Conservation (phyloP, 2,113 vertebrate species). For the Pangasianodon gigas region DNA sequence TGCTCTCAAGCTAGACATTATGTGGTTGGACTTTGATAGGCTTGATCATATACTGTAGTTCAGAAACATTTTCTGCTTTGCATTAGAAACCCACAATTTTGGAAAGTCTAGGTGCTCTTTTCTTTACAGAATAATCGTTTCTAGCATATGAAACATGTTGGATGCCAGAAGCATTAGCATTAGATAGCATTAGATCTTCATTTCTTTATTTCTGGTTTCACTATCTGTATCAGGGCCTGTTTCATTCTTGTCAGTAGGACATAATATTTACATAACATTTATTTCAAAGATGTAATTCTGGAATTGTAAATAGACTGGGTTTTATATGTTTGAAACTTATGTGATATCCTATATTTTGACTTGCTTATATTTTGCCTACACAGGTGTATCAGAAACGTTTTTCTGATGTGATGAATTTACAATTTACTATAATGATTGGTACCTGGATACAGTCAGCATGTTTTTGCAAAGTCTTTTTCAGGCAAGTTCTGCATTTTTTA, state of each 20-base stretch:
- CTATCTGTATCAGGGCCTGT: neutral
- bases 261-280: neutral
- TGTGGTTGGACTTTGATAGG: neutral
- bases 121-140: neutral
- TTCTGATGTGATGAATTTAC: neutral
- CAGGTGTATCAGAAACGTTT: neutral
- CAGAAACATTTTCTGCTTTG: slow-evolving; percentile 10
- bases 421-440: neutral
- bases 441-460: slow-evolving; percentile 4
- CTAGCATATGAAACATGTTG: slow-evolving; percentile 12
- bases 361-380: slow-evolving; percentile 30
- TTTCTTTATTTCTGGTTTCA: neutral
- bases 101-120: neutral
- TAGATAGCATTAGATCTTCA: neutral
- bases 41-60: neutral
- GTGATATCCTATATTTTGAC: slow-evolving; percentile 24
- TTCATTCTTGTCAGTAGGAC: neutral
- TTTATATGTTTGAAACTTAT: slow-evolving; percentile 35
- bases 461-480: neutral
- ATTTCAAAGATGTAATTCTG: slow-evolving; percentile 16
- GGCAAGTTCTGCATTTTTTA: neutral
- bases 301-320: slow-evolving; percentile 42
- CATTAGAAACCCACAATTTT: neutral
- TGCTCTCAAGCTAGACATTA: neutral
- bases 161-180: slow-evolving; percentile 10